Base-by-base conservation (phyloP, 2,888 invertebrate genomes). In the Desoria tigrina region DNA sequence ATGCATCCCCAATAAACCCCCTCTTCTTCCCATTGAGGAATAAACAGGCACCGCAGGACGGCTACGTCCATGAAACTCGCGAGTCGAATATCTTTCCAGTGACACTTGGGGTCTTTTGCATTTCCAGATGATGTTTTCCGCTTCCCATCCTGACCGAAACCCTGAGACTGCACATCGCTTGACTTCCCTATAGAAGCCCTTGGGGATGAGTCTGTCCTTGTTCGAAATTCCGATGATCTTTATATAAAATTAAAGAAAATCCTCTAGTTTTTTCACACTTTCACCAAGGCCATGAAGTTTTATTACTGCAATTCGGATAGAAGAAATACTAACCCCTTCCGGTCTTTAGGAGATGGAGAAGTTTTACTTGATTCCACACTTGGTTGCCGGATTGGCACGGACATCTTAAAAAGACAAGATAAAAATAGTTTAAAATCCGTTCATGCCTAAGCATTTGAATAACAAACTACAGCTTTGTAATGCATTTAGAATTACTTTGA, bases 41-140 rank as follows among this genome's bases (percentile, higher is more conserved):
- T 90, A 79, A 99, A 96, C 16, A 99, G 84, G 79, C 98, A 97
- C 59, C 98, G 85, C 61, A 99, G 81, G 0, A 98, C 96, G 2
- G 96, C 94, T 0, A 99, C 93, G 80, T 99, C 99, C 63, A 99
- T 83, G 80, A 95, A 97, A 1, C 95, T 96, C 0, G 99, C 99
- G 23, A 92, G 88, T 16, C 88, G 85, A 1, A 90, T 84, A 82
- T 91, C 86, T 27, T 74, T 74, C 75, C 71, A 74, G 1, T 39
- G 39, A 16, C 9, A 39, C 39, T 39, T 39, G 9, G 39, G 39
- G 9, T 39, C 9, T 11, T 11, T 16, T 16, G 39, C 9, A 11
- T 39, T 39, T 11, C 39, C 39, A 11, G 9, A 9, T 9, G 9
- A 11, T 9, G 39, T 9, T 11, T 9, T 16, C 16, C 9, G 9